phyloP scores from a whole-genome alignment of 2,113 vertebrate species.

The Syrmaticus mikado region DNA sequence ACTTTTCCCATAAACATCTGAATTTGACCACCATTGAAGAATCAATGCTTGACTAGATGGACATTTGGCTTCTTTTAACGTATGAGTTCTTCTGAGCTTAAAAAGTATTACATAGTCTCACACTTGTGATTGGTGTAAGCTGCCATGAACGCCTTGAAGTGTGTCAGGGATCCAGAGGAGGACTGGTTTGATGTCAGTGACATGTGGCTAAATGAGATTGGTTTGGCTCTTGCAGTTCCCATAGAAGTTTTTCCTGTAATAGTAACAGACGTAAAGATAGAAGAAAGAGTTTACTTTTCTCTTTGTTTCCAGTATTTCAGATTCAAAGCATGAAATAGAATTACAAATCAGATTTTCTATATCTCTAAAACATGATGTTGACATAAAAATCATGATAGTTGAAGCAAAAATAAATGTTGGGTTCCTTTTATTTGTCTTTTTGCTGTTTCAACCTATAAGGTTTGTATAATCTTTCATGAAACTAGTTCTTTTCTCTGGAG shows the following conservation, averaged over 20 bases:
- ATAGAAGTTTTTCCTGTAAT: neutral
- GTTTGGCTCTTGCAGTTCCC: neutral
- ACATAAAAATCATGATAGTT: slow-evolving; percentile 17
- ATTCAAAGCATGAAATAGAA: neutral
- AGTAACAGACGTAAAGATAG: neutral
- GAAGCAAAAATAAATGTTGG: neutral
- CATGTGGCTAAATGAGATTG: neutral
- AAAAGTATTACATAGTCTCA: neutral
- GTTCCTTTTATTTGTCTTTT: slow-evolving; percentile 31
- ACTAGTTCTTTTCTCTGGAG: neutral
- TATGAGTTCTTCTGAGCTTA: neutral
- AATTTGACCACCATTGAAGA: neutral
- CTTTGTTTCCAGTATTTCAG: neutral
- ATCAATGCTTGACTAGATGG: neutral
- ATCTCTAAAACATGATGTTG: neutral
- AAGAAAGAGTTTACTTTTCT: neutral
- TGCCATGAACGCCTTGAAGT: neutral
- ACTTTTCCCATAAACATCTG: neutral
- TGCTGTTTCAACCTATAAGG: neutral
- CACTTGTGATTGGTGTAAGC: neutral
- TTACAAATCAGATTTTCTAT: neutral
- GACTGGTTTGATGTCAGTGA: neutral
- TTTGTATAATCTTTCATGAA: slow-evolving; percentile 24
- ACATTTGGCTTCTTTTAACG: neutral
- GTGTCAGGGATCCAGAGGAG: neutral